These are phyloP conservation scores for Microctonus aethiopoides DNA, from an alignment of 2,888 invertebrate species.

Conservation along the genomic window DNA sequence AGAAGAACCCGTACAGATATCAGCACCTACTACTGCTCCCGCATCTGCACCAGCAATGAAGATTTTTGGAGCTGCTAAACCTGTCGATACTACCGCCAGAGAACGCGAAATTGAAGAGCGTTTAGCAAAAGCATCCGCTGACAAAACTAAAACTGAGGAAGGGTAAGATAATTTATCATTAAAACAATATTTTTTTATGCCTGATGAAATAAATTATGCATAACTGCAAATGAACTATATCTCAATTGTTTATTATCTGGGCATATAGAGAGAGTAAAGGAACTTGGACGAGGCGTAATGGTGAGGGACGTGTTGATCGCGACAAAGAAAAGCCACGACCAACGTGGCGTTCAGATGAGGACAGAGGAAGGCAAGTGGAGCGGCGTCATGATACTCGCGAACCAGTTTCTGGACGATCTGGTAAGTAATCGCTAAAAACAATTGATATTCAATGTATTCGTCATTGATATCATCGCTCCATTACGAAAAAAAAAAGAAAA, in stretches of 20 bases:
- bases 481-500: not conserved
- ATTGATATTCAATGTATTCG: not conserved
- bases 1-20: constrained; percentile 50
- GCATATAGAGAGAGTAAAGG: constrained; percentile 37
- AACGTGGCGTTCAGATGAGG: constrained; percentile 59
- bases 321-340: constrained; percentile 52
- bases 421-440: constrained; percentile 35
- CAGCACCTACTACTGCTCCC: constrained; percentile 61
- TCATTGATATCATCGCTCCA: not conserved
- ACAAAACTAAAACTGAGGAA: constrained; percentile 56
- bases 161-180: constrained; percentile 25
- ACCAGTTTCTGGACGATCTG: constrained; percentile 47
- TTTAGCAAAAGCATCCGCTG: constrained; percentile 71
- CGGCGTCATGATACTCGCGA: constrained; percentile 44
- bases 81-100: constrained; percentile 91
- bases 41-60: constrained; percentile 74
- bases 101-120: constrained; percentile 93
- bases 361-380: constrained; percentile 51
- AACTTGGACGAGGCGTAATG: constrained; percentile 60
- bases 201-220: not conserved
- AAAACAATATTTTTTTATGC: not conserved
- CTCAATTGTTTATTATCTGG: not conserved
- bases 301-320: constrained; percentile 58
- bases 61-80: constrained; percentile 95
- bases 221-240: too few relatives aligned